These are phyloP conservation scores for Falco peregrinus DNA, from an alignment of 2,797 vertebrate species.

Conservation along the genomic window DNA sequence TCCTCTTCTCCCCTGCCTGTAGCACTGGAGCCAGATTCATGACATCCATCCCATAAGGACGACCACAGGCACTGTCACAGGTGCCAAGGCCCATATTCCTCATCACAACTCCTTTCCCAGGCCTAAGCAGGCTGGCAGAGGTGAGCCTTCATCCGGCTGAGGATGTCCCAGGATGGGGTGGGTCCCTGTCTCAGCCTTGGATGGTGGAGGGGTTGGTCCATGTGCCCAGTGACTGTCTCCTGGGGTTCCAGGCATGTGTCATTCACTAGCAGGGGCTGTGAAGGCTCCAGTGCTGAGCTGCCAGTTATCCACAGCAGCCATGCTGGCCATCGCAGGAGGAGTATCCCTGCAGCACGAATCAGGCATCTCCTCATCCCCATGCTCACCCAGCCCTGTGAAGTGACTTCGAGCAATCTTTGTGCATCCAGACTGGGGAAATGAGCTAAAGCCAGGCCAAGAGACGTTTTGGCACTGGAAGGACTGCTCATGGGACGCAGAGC, in stretches of 20 bases:
- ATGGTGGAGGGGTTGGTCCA: neutral
- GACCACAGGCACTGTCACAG: neutral
- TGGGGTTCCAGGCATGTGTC: neutral
- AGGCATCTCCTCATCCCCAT: neutral
- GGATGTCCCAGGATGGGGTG: neutral
- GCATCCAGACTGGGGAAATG: neutral
- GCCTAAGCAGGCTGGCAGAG: neutral
- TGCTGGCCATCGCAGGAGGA: neutral
- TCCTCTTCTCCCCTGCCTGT: neutral
- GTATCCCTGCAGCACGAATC: fast-evolving
- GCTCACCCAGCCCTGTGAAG: neutral
- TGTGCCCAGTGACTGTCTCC: fast-evolving
- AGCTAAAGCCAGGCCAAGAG: fast-evolving
- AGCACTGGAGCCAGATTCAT: neutral
- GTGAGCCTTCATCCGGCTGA: neutral
- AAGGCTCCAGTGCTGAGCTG: neutral
- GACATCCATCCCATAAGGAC: neutral
- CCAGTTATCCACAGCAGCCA: neutral
- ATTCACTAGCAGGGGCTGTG: neutral
- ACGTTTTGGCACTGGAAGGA: neutral
- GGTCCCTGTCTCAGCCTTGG: neutral
- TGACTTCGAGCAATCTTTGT: neutral
- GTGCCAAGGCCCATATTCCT: neutral
- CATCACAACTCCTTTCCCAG: neutral
- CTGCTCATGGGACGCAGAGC: neutral